Base-by-base conservation (phyloP, 2,113 vertebrate species). In the Gyps fulvus region DNA sequence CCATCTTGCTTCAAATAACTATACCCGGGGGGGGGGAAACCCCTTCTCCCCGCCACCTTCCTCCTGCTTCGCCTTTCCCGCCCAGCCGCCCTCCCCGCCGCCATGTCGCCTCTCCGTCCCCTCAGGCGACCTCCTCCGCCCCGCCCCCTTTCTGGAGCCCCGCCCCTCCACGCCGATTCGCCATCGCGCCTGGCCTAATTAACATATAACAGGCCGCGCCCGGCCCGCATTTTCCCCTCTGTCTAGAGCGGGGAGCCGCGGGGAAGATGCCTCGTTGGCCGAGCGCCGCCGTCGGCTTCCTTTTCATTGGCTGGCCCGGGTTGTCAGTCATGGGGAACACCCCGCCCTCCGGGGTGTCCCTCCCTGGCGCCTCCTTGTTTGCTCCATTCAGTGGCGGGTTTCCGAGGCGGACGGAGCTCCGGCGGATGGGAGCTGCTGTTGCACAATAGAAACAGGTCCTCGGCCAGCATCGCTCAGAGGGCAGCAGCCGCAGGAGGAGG, bases 261-360 rank as follows among this genome's bases (percentile, higher is more conserved):
- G 13, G 3, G 6, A 1, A 36, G 58, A 8, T 1, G 7, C 22
- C 4, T 76, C 21, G 89, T 95, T 95, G 94, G 95, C 10, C 20
- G 32, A 62, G 6, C 4, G 1, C 9, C 0, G 6, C 54, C 0
- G 1, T 0, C 2, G 0, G 0, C 6, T 23, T 15, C 21, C 8
- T 7, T 27, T 2, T n/a, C 23, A 95, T 66, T 96, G 91, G 95
- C 11, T 11, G 0, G 0, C 0, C 0, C 0, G 1, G 0, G 3
- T 0, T 91, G 81, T 70, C 95, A 67, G 9, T 96, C 81, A 25
- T 0, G 0, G 0, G 2, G 1, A 16, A 34, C 63, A 5, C 2
- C 47, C 95, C 91, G 87, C 96, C 97, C 50, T 13, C 69, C 49
- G 70, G 80, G 31, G 83, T 87, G 96, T 73, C 92, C 89, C 92